These are phyloP conservation scores for Rousettus madagascariensis DNA, from an alignment of 2,797 vertebrate species.

Conservation along the genomic window DNA sequence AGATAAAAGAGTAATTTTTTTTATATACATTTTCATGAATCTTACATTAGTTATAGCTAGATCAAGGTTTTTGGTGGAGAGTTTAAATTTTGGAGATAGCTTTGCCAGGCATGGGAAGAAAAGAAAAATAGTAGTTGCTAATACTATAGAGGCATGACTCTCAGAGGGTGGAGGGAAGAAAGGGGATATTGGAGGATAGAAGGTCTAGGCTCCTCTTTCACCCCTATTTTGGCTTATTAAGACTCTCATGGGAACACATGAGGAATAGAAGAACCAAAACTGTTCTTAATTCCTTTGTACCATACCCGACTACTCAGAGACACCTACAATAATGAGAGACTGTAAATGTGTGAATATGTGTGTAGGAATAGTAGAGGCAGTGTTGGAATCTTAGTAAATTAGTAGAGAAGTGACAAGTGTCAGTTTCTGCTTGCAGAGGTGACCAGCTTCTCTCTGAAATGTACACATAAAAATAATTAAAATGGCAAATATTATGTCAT, in stretches of 20 bases:
- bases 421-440: not conserved
- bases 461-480: not conserved
- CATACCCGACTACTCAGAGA: not conserved
- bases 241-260: not conserved
- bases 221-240: not conserved
- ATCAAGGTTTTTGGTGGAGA: not conserved
- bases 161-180: not conserved
- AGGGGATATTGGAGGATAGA: fast-evolving
- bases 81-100: not conserved
- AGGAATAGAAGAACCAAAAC: not conserved
- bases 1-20: not conserved
- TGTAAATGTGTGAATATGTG: not conserved
- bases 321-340: not conserved
- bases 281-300: not conserved
- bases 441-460: not conserved
- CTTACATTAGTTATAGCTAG: not conserved
- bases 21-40: not conserved
- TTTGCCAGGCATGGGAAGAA: not conserved
- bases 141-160: not conserved
- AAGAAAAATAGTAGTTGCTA: not conserved
- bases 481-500: not conserved
- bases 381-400: not conserved
- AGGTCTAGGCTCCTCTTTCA: not conserved
- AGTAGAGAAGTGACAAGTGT: not conserved
- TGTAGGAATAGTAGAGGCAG: not conserved